phyloP scores from a whole-genome alignment of 2,797 vertebrate genomes.

The Falco naumanni region DNA sequence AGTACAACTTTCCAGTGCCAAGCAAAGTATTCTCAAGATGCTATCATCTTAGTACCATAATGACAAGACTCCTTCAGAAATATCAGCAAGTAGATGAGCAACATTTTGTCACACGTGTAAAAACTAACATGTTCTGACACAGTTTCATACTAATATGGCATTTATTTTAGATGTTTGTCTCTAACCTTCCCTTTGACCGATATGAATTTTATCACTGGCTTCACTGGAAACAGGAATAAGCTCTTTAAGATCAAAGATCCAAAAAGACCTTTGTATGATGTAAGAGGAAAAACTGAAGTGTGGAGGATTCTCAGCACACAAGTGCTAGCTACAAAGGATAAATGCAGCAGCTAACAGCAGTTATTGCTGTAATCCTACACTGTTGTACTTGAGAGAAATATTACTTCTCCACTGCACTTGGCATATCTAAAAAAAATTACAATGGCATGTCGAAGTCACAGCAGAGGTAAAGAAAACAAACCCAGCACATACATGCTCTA shows the following conservation, averaged over 20 bases:
- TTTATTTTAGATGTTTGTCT: neutral
- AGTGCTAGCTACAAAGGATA: neutral
- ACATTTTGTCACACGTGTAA: neutral
- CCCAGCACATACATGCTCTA: constrained; percentile 6
- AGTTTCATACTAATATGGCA: rapidly evolving
- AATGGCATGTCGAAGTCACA: neutral
- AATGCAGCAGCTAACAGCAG: neutral
- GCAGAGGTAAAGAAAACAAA: constrained; percentile 54
- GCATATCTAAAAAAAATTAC: constrained; percentile 32
- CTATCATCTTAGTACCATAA: neutral
- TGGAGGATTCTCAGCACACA: neutral
- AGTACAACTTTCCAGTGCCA: neutral
- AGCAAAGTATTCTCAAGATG: neutral
- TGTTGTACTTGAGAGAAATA: neutral
- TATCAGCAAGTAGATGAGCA: neutral
- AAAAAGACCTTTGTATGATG: neutral
- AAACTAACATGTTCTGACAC: neutral
- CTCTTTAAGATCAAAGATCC: neutral
- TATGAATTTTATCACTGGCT: neutral
- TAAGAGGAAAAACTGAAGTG: neutral
- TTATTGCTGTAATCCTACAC: neutral
- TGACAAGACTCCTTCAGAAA: neutral
- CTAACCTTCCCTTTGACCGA: neutral
- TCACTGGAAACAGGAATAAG: neutral
- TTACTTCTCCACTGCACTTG: neutral